Base-by-base conservation (phyloP, 2,888 invertebrate genomes). In the Papilio elwesi region DNA sequence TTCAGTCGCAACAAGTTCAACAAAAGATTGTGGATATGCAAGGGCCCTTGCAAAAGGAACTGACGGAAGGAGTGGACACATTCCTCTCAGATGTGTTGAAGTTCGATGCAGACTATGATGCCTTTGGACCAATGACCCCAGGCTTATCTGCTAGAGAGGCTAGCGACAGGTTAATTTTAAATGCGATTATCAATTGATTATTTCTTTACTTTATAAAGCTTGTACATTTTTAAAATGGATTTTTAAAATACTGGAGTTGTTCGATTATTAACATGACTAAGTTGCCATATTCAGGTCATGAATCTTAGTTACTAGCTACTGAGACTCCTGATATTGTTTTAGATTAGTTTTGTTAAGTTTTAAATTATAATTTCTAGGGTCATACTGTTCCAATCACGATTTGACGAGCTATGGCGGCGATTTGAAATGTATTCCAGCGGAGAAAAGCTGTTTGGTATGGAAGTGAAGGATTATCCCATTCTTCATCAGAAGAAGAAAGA, bases 61-160 rank as follows among this genome's bases (percentile, higher is more conserved):
- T 98, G 12, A 94, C 95, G 1, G 95, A 95, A 57, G 97, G 97
- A 15, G 96, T 97, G 11, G 85, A 91, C 0, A 90, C 94, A 52
- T 97, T 97, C 83, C 91, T 94, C 52, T 85, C 89, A 16, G 96
- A 96, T 74, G 96, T 97, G 4, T 86, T 94, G 38, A 91, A 95
- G 72, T 97, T 97, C 81, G 96, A 97, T 82, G 83, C 83, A 0
- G 97, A 97, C 80, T 97, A 96, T 82, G 96, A 96, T 15, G 81
- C 90, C n/a, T 95, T 95, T 82, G 98, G 98, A 0, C 98, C 98
- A 0, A 97, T 98, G 97, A 95, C 97, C 0, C 95, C 96, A 7
- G 98, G 97, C 1, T 94, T 98, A 47, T 91, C 96, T 0, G 97
- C 98, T 0, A 95, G 97, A 78, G 98, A 98, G 89, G 98, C 98